A percentile compares a stretch with the other conserved stretches of the same genome.
Evolutionary conservation across 2,888 invertebrate genomes (phyloP).

Genomic region (Phasia obesa): DNA sequence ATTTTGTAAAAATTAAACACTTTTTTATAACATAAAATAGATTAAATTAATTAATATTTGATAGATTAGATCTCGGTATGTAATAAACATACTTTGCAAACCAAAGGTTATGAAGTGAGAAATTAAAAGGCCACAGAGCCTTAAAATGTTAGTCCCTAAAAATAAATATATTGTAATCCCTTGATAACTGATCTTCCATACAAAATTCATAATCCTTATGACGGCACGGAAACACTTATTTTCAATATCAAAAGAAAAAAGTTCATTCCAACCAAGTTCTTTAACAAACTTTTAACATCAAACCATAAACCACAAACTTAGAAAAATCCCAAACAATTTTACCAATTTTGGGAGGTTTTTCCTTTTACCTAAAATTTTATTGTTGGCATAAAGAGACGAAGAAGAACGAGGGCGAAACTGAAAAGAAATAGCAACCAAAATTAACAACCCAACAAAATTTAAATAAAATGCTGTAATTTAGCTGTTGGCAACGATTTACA

Average conservation of each 20-base stretch:
- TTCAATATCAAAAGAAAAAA: slow-evolving; percentile 44
- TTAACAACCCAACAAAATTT: slow-evolving; percentile 65
- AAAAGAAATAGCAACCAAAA: slow-evolving; percentile 32
- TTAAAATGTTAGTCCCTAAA: too few relatives aligned
- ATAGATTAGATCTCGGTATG: too few relatives aligned
- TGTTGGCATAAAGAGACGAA: slow-evolving; percentile 38
- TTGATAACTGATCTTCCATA: not conserved
- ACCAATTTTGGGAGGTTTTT: slow-evolving; percentile 52
- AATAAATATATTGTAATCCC: too few relatives aligned
- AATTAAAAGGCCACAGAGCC: too few relatives aligned
- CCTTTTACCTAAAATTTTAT: slow-evolving; percentile 6
- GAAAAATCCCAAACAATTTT: slow-evolving; percentile 56
- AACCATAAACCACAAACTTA: slow-evolving; percentile 38
- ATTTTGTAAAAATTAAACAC: too few relatives aligned
- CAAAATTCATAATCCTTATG: not conserved
- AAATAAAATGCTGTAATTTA: slow-evolving; percentile 72
- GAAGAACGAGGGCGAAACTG: slow-evolving; percentile 4
- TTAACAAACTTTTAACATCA: slow-evolving; percentile 61
- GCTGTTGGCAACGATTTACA: slow-evolving; percentile 72
- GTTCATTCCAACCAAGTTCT: slow-evolving; percentile 60
- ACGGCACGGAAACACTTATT: slow-evolving; percentile 36
- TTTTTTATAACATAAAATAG: too few relatives aligned
- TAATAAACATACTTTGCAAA: too few relatives aligned
- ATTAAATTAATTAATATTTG: too few relatives aligned
- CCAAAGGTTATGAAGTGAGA: too few relatives aligned